Evolutionary conservation across 2,888 invertebrate species (phyloP).

Genomic region (Lysandra coridon): DNA sequence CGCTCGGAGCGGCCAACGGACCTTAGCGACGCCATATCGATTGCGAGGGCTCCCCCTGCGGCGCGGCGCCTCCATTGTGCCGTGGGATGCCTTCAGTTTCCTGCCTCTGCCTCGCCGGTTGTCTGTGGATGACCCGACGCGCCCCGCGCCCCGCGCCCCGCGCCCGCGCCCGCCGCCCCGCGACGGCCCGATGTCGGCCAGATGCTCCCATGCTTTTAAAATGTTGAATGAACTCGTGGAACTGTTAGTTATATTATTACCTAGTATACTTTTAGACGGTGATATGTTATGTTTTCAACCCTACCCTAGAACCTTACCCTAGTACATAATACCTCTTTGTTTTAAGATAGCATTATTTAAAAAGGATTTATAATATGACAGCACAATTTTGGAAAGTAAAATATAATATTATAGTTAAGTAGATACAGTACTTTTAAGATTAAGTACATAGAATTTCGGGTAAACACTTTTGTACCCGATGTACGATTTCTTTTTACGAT

Average conservation of each 20-base stretch:
- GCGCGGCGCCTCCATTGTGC: conserved; percentile 76
- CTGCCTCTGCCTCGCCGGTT: conserved; percentile 68
- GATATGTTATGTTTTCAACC: too few species aligned
- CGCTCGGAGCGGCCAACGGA: conserved; percentile 79
- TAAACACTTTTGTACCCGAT: background rate
- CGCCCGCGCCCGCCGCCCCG: conserved; percentile 46
- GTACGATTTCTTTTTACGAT: background rate
- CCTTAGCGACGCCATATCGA: conserved; percentile 81
- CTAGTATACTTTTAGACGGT: background rate
- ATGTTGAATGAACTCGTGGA: conserved; percentile 41
- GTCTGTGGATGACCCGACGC: conserved; percentile 54
- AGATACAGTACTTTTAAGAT: too few species aligned
- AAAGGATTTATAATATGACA: too few species aligned
- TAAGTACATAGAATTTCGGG: too few species aligned
- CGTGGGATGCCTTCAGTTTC: conserved; percentile 76
- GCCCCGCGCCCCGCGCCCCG: conserved; percentile 47
- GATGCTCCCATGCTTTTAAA: conserved; percentile 54
- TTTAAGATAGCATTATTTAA: too few species aligned
- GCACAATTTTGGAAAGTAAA: background rate
- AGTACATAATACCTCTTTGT: too few species aligned
- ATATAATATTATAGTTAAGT: background rate
- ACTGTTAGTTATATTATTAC: background rate
- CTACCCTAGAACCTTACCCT: too few species aligned
- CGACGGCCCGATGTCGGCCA: conserved; percentile 58
- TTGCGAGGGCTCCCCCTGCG: conserved; percentile 80